Conservation (phyloP, 2,797 vertebrate genomes). For the Trachurus trachurus region DNA sequence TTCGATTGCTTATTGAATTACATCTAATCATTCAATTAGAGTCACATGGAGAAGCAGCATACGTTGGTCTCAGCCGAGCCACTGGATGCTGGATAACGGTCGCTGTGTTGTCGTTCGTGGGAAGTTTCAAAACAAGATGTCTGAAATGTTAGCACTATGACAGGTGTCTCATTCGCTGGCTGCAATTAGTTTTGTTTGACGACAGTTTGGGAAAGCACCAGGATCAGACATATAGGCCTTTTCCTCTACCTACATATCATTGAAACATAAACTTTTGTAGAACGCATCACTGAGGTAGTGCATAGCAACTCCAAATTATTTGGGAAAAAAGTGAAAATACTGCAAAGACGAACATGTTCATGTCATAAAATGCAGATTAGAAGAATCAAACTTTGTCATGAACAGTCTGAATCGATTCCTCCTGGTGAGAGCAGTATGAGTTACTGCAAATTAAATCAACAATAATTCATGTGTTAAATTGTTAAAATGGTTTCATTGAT, state of each 20-base stretch:
- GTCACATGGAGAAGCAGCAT: conserved; percentile 86
- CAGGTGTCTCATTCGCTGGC: conserved; percentile 37
- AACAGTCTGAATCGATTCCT: not conserved
- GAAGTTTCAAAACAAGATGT: conserved; percentile 83
- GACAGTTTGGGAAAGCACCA: conserved; percentile 56
- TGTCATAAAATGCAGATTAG: not conserved
- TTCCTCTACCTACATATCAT: conserved; percentile 12
- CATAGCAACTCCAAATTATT: not conserved
- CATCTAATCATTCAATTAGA: conserved; percentile 87
- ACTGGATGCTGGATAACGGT: conserved; percentile 71
- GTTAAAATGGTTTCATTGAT: no score
- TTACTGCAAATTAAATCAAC: not conserved
- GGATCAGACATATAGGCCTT: conserved; percentile 39
- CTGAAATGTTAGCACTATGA: conserved; percentile 68
- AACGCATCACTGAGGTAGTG: not conserved
- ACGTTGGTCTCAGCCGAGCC: conserved; percentile 65
- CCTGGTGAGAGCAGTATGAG: not conserved
- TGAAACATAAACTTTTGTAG: not conserved
- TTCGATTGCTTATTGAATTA: conserved; percentile 88
- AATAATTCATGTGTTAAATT: not conserved
- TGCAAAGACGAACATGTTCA: not conserved
- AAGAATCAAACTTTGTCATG: not conserved
- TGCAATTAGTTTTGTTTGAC: conserved; percentile 18
- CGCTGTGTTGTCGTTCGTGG: conserved; percentile 80
- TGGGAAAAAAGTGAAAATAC: not conserved